A percentile compares a stretch with the other conserved stretches of the same genome.
These are phyloP conservation scores for Apis cerana DNA, from an alignment of 1,140 invertebrate species.

Conservation along the genomic window DNA sequence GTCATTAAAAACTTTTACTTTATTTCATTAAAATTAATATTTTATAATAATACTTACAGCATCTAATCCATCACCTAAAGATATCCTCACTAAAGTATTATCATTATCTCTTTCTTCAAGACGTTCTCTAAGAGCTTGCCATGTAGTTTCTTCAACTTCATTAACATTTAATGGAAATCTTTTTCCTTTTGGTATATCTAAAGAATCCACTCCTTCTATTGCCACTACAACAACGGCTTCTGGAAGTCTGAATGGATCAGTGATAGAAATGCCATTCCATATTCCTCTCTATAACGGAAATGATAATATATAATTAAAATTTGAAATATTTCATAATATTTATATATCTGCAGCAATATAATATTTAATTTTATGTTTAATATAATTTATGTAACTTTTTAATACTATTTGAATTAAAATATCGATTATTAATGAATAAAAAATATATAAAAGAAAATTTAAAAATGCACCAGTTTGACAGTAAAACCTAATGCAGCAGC, in stretches of 20 bases:
- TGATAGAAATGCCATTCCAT: constrained; percentile 87
- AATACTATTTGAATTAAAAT: constrained; percentile 68
- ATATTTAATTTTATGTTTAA: background rate
- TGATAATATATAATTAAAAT: constrained; percentile 3
- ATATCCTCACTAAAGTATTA: constrained; percentile 84
- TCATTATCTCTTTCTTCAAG: constrained; percentile 83
- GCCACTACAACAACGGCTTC: constrained; percentile 89
- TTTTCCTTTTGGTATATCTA: constrained; percentile 80
- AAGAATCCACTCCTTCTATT: constrained; percentile 85
- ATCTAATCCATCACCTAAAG: constrained; percentile 84
- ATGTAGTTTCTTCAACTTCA: constrained; percentile 85
- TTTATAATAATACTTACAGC: constrained; percentile 80
- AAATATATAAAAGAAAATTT: constrained; percentile 42
- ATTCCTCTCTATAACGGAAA: constrained; percentile 81
- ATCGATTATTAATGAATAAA: constrained; percentile 3
- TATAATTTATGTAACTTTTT: background rate
- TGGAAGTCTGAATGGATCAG: constrained; percentile 88
- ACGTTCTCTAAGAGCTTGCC: constrained; percentile 82
- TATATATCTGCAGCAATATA: background rate
- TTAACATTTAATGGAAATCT: constrained; percentile 84
- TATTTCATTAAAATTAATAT: background rate
- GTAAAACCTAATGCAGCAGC: constrained; percentile 87
- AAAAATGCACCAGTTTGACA: constrained; percentile 81
- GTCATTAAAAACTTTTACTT: background rate
- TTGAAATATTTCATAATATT: constrained; percentile 15